Base-by-base conservation (phyloP, 2,797 vertebrate species). In the Sylvia borin region DNA sequence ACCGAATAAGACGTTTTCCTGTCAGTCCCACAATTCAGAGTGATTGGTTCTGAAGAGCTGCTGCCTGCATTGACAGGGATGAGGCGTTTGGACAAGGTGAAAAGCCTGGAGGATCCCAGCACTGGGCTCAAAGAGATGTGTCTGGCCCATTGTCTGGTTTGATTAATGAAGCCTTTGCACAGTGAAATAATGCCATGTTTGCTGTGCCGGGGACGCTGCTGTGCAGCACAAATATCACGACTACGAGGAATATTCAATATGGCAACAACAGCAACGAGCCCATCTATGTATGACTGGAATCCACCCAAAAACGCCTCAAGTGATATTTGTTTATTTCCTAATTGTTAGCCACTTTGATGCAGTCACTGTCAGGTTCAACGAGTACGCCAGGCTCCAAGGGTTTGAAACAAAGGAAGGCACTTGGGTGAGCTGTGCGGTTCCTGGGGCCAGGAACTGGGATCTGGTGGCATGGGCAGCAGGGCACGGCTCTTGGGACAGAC, bases 291-390 rank as follows among this genome's bases (percentile, higher is more conserved):
- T 15, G 50, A 43, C 86, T 64, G 77, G 62, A 93, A 94, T 94
- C 82, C 27, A 8, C 90, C 96, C 67, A 93, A 96, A 97, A 95
- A 36, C 22, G 66, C 96, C 91, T 95, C 94, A 78, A 84, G 92
- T 80, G 42, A 62, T 92, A 76, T 92, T 97, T 96, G 81, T 96
- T 91, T 89, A 78, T 96, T 97, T 97, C 82, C 32, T 97, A 97
- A 96, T 97, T 97, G 90, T 94, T 94, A 95, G 90, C 95, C 95
- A 85, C 96, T 96, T 81, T 32, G 74, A 88, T 90, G 92, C 78
- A 79, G 90, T 97, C 91, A 22, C 92, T 15, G 1, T 54, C 80
- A 66, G 66, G 95, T 97, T 97, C 97, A 97, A 97, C 85, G 97
- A 96, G 96, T 97, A 95, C 96, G 97, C 86, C 93, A 95, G 55